A percentile compares a stretch with the other conserved stretches of the same genome.
These are phyloP conservation scores for Cochlearius cochlearius DNA, from an alignment of 2,113 vertebrate genomes.

Conservation along the genomic window DNA sequence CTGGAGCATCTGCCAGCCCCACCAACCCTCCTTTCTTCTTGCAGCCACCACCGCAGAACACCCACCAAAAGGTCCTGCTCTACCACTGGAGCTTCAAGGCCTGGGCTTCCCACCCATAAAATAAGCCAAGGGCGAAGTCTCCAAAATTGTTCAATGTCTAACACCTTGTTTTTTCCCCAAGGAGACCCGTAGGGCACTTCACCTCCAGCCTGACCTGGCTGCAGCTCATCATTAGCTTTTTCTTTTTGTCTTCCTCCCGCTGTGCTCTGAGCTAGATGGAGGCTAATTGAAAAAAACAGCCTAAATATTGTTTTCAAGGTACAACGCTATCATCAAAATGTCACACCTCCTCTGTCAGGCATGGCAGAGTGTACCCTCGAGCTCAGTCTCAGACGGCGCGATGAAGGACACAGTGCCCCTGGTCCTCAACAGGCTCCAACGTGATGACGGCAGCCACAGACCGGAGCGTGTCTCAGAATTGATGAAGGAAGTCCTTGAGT, in stretches of 20 bases:
- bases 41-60: neutral
- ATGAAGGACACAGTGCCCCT: neutral
- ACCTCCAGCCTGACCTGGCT: neutral
- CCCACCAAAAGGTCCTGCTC: neutral
- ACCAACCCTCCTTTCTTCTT: neutral
- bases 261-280: neutral
- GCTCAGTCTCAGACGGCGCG: rapidly evolving
- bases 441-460: neutral
- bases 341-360: neutral
- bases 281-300: neutral
- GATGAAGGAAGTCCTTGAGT: neutral
- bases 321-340: neutral
- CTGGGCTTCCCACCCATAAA: neutral
- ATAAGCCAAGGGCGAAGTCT: neutral
- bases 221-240: neutral
- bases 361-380: neutral
- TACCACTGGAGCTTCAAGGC: neutral
- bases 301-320: neutral
- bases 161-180: neutral
- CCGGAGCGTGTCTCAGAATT: rapidly evolving
- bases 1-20: neutral
- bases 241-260: neutral
- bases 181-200: neutral
- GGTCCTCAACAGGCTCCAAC: neutral
- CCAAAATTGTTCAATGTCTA: neutral